Evolutionary conservation across 2,113 vertebrate genomes (phyloP).

Genomic region (Macrotis lagotis): DNA sequence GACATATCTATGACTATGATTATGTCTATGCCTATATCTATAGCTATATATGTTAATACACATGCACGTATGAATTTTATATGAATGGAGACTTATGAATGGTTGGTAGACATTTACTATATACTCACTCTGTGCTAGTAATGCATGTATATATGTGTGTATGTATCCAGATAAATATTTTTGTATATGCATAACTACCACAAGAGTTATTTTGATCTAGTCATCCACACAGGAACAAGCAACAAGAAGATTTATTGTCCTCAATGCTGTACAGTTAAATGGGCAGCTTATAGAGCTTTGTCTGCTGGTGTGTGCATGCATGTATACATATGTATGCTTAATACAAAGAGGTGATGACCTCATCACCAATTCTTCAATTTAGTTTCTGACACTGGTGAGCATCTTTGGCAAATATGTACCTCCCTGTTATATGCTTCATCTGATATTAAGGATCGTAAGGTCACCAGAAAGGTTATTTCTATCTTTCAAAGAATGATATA

Average conservation of each 20-base stretch:
- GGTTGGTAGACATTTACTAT: background rate
- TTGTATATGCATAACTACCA: background rate
- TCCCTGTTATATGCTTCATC: background rate
- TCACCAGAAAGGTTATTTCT: too few relatives aligned
- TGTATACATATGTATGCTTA: background rate
- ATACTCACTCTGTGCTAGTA: background rate
- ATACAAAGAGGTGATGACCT: background rate
- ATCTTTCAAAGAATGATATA: too few relatives aligned
- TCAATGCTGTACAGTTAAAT: background rate
- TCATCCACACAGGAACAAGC: background rate
- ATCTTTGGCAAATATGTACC: background rate
- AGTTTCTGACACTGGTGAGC: background rate
- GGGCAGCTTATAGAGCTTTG: background rate
- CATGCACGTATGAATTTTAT: background rate
- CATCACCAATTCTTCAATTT: background rate
- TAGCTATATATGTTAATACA: background rate
- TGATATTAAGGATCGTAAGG: too few relatives aligned
- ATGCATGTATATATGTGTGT: background rate
- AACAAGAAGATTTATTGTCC: background rate
- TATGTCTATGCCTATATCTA: background rate
- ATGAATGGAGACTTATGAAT: background rate
- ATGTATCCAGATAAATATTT: background rate
- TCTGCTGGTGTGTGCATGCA: background rate
- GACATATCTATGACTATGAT: too few relatives aligned
- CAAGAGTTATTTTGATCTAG: background rate